Base-by-base conservation (phyloP, 1,140 invertebrate species). In the Macrobrachium nipponense region DNA sequence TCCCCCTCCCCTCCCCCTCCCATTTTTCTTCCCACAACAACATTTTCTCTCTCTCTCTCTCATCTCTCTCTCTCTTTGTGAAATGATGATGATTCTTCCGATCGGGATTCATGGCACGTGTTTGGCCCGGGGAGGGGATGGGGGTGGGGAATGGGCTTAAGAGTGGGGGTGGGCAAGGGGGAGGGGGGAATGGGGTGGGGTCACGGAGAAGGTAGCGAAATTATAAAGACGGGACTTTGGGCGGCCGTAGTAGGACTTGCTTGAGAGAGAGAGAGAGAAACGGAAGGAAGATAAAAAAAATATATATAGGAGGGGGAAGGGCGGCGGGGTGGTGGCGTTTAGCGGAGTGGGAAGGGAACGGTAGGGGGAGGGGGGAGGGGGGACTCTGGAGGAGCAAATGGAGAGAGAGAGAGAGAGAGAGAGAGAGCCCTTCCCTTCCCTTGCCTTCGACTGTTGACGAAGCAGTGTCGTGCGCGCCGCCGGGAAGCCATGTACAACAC, bases 211-310 rank as follows among this genome's bases (percentile, higher is more conserved):
- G 51, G 0, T 51, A 10, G 51, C 8, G 7, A 51, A 51, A 51
- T 2, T 76, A 20, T 23, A 76, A 18, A 58, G 43, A 76, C 10
- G 43, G 59, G 59, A 51, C 17, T 11, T 20, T 76, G 12, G 58
- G 36, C 59, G 60, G 44, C n/a, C 0, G 61, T 27, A 79, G 6
- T 27, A 79, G 6, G 60, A 7, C 36, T 58, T 51, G 44, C 70
- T 23, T 2, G 23, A 18, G 73, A 76, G 73, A 76, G 73, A 76
- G 73, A 76, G 73, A 76, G 73, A 76, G 73, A 76, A 36, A 76
- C n/a, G 27, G 73, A 76, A 23, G 27, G 73, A 76, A 23, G 43
- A 15, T 36, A 43, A 36, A 51, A 66, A 51, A 64, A 17, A 61
- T 18, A 79, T 11, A 59, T 11, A 79, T 43, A 79, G 20, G 27